Evolutionary conservation across 2,888 invertebrate genomes (phyloP).

Genomic region (Gymnosoma rotundatum): DNA sequence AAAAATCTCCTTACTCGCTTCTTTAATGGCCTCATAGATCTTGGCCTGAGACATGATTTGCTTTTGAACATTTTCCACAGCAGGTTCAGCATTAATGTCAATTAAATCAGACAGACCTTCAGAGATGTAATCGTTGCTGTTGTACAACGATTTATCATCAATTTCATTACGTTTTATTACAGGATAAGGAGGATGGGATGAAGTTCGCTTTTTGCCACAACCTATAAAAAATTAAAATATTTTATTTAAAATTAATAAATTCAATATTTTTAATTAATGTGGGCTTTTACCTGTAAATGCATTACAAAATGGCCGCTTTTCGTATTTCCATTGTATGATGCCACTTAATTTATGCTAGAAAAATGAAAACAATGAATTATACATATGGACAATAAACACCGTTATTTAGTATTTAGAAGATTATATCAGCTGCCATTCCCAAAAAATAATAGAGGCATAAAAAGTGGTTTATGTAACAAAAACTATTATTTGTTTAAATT

Average conservation of each 20-base stretch:
- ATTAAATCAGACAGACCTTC: conserved; percentile 86
- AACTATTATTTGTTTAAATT: too few species aligned
- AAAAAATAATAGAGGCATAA: too few species aligned
- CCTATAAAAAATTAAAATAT: conserved; percentile 82
- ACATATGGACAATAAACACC: too few species aligned
- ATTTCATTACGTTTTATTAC: conserved; percentile 77
- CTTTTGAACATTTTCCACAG: conserved; percentile 88
- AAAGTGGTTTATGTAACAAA: too few species aligned
- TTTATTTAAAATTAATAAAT: too few species aligned
- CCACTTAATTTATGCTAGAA: conserved; percentile 79
- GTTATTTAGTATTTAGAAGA: too few species aligned
- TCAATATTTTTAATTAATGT: too few species aligned
- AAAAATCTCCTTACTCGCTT: conserved; percentile 88
- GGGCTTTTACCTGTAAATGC: conserved; percentile 88
- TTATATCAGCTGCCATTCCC: too few species aligned
- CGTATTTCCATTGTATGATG: conserved; percentile 83
- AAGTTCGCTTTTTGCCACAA: conserved; percentile 88
- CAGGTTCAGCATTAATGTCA: conserved; percentile 85
- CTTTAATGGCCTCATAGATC: conserved; percentile 90
- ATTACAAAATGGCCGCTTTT: conserved; percentile 93
- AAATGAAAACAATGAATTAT: conserved; percentile 8
- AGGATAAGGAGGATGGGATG: conserved; percentile 80
- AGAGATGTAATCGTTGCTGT: conserved; percentile 82
- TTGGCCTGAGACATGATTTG: conserved; percentile 90
- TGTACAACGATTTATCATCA: conserved; percentile 83